Evolutionary conservation across 1,140 invertebrate species (phyloP), one percentile per base, ranked within the genome.

Genomic region (Anastrepha obliqua): DNA sequence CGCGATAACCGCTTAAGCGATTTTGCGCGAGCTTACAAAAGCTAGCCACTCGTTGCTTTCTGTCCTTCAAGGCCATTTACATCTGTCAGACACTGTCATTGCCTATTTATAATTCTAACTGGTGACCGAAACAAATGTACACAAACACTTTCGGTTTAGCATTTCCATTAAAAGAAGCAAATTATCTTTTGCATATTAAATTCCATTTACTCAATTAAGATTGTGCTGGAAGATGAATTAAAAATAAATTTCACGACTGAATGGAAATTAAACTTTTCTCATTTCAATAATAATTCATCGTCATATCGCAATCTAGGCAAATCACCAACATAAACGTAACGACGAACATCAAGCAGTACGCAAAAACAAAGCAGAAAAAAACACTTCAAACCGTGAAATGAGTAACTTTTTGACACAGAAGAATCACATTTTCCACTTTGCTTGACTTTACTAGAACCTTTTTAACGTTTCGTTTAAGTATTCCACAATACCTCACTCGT

Each of bases 211-310:
- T 2, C 2, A 74, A 62, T 29, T 29, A 29, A 29, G 29, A 29
- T 29, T 29, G 29, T 29, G 29, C 29, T 29, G 60, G 42, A 74
- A 74, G 0, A 3, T 55, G 6, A 8, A 8, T 55, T 55, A 55
- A 6, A 55, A 55, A 55, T 8, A 1, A 55, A 55, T 55, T 55
- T 55, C 11, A 55, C 51, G 51, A 55, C 51, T 55, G 51, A 55
- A 74, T 74, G 67, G 39, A 74, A 74, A 44, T n/a, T 17, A 6
- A 74, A 74, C 67, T 74, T 74, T 74, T 7, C 67, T 74, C 42
- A 74, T 74, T 74, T 74, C 42, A 13, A 44, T 74, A 74, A 44
- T 74, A 42, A 74, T 74, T 74, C 39, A 74, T 44, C 15, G 9
- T 42, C 15, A 17, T 47, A 47, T 2, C 6, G 42, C 15, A 74